A percentile compares a stretch with the other conserved stretches of the same genome.
Evolutionary conservation across 1,140 invertebrate genomes (phyloP).

Genomic region (Micrasema longulum): DNA sequence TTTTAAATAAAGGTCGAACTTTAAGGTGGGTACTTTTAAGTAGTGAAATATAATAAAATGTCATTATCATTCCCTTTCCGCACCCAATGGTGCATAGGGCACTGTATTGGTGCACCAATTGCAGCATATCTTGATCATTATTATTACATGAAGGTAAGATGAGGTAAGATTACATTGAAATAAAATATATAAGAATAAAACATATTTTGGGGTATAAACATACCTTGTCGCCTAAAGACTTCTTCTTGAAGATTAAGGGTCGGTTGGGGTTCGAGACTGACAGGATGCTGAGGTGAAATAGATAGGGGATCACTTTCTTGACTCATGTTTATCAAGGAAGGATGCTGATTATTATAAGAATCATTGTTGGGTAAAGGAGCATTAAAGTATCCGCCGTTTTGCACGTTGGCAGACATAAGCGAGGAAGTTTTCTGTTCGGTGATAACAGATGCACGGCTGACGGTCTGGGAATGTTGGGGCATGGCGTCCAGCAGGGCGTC

Average conservation of each 20-base stretch:
- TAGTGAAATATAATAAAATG: no score
- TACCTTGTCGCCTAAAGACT: slow-evolving; percentile 46
- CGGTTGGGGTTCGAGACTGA: slow-evolving; percentile 68
- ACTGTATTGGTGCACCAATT: no score
- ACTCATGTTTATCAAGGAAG: slow-evolving; percentile 49
- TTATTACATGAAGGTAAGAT: no score
- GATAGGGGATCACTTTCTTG: slow-evolving; percentile 70
- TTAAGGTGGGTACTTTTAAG: no score
- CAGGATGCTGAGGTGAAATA: slow-evolving; percentile 66
- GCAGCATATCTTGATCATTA: no score
- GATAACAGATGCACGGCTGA: slow-evolving; percentile 66
- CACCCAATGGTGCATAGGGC: no score
- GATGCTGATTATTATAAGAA: slow-evolving; percentile 23
- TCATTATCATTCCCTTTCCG: no score
- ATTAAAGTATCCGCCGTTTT: slow-evolving; percentile 67
- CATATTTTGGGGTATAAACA: no score
- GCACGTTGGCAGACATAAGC: slow-evolving; percentile 61
- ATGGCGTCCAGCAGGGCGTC: slow-evolving; percentile 62
- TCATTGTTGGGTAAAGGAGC: slow-evolving; percentile 5
- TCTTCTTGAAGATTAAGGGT: slow-evolving; percentile 53
- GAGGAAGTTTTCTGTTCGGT: slow-evolving; percentile 66
- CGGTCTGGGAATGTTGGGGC: slow-evolving; percentile 55
- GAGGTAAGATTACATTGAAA: no score
- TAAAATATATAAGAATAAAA: slow-evolving; percentile 5
- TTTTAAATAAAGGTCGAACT: no score